Base-by-base conservation (phyloP, 2,797 vertebrate species). In the Gallirallus australis region DNA sequence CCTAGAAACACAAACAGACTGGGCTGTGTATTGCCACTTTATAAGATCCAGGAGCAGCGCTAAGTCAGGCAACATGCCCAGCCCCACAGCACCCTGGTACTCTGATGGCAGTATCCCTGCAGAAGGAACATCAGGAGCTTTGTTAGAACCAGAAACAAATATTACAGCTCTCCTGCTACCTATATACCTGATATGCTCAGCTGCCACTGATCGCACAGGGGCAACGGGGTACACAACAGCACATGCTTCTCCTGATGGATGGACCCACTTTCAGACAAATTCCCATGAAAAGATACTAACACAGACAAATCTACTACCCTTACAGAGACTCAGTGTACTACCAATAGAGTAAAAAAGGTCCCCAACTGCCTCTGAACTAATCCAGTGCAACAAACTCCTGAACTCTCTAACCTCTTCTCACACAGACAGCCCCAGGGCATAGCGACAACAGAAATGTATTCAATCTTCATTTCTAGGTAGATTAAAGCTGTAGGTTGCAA, bases 201-300 rank as follows among this genome's bases (percentile, higher is more conserved):
- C 31, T 65, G 47, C 66, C 85, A 19, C 48, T 68, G 73, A 39
- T 42, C 18, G 11, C 1, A 0, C 24, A 71, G 27, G 17, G 70
- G 12, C 53, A 89, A 33, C 17, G 0, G 0, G 37, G 11, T 78
- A 2, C 31, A 24, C 2, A 3, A 27, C 28, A 82, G 28, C n/a
- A n/a, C 40, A 33, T 9, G 1, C 14, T 78, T 71, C 23, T 70
- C n/a, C 24, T 66, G 28, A 79, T 20, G 12, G 9, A 42, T 18
- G 3, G 5, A 19, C 60, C 35, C 8, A 45, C 78, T 78, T 64
- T 61, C 53, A 76, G 30, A 48, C 33, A 12, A 9, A 27, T 57
- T 57, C 80, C 47, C 25, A 61, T 19, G 3, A 42, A 72, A 54
- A 64, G 7, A n/a, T 27, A 17, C 14, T 21, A 59, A 63, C 12